Percentiles rank a stretch among this genome's conserved stretches.
Conservation (phyloP, 2,888 invertebrate species). For the Nymphalis polychloros region DNA sequence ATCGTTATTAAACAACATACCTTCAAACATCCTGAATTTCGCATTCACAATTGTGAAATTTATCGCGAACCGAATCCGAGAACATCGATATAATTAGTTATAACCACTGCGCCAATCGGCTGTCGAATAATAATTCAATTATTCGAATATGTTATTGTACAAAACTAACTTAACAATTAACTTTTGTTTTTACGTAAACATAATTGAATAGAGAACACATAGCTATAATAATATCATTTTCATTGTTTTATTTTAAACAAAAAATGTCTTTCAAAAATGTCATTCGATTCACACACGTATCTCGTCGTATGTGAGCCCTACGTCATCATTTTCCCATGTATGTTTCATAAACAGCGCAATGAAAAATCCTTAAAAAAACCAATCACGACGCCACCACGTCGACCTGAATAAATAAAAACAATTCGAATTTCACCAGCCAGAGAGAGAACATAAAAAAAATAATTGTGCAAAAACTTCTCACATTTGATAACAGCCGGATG, state of each 20-base stretch:
- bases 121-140: too few relatives aligned
- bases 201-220: neutral
- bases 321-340: neutral
- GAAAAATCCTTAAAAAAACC: conserved; percentile 13
- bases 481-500: conserved; percentile 57
- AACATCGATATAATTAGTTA: neutral
- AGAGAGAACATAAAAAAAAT: conserved; percentile 25
- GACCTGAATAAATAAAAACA: conserved; percentile 23
- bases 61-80: neutral
- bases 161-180: neutral
- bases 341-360: conserved; percentile 16
- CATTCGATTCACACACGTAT: neutral
- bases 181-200: neutral
- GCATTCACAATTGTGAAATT: too few relatives aligned
- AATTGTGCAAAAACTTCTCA: conserved; percentile 32
- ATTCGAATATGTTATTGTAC: too few relatives aligned
- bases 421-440: conserved; percentile 5
- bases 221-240: neutral
- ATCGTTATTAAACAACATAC: too few relatives aligned
- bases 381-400: conserved; percentile 3
- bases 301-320: neutral
- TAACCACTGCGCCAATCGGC: neutral
- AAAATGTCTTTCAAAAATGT: neutral
- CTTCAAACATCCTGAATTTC: too few relatives aligned
- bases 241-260: neutral